These are phyloP conservation scores for Rhopilema esculentum DNA, from an alignment of 30 jellyfish, hydroid and myxozoan genomes.

Conservation along the genomic window DNA sequence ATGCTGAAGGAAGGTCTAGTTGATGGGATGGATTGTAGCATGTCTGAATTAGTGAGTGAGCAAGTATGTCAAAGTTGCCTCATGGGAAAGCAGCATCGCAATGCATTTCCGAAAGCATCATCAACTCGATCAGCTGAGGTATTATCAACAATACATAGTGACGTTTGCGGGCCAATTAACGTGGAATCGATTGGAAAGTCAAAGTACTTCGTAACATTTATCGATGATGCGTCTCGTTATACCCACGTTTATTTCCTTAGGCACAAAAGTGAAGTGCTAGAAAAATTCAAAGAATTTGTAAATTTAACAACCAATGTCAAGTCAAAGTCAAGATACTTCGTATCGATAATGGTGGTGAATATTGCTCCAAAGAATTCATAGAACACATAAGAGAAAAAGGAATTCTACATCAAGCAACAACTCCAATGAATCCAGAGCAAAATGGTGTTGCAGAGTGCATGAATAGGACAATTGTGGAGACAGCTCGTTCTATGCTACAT, in stretches of 20 bases:
- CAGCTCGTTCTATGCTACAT: no score
- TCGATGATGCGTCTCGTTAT: constrained; percentile 7
- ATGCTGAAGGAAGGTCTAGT: not conserved
- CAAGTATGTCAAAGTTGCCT: no score
- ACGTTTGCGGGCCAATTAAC: no score
- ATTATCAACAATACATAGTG: no score
- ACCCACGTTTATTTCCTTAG: constrained; percentile 21
- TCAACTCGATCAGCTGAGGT: constrained; percentile 23
- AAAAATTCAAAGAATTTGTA: no score
- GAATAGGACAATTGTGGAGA: no score
- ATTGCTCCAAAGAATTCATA: constrained; percentile 15
- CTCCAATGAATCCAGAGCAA: constrained; percentile 42
- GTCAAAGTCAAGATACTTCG: no score
- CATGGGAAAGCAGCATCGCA: constrained; percentile 56
- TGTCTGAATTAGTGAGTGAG: constrained; percentile 2
- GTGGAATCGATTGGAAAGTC: no score
- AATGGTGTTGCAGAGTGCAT: constrained; percentile 34
- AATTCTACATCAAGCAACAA: constrained; percentile 26
- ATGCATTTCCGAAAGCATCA: constrained; percentile 16
- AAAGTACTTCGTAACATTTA: no score
- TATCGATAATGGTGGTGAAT: constrained; percentile 64
- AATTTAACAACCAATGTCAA: no score
- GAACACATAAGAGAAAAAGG: constrained; percentile 23
- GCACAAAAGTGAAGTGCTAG: constrained; percentile 44
- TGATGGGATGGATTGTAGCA: constrained; percentile 37